Evolutionary conservation across 2,797 vertebrate species (phyloP), one percentile per base, ranked within the genome.

Genomic region (Euthynnus affinis): DNA sequence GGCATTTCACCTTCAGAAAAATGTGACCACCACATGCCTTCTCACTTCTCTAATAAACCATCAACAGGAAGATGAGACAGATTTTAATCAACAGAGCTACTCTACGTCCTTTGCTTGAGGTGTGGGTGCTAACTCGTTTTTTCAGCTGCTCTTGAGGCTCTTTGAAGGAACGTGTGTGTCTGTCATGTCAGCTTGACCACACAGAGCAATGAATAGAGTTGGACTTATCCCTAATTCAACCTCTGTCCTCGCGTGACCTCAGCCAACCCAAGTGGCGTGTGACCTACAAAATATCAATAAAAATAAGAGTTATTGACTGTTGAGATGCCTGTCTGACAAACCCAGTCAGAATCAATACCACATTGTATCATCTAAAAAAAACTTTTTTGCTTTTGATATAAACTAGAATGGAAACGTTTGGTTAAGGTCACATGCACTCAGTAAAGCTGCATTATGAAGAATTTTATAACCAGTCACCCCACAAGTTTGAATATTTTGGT

Each of bases 271-370:
- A 44, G 40, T 12, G 58, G 23, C 23, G 2, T n/a, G 7, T 62
- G 80, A 46, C 58, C 70, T 34, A 18, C 29, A 68, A 74, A 74
- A 59, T n/a, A 66, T 88, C 81, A 65, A 77, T 87, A 34, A 37
- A 68, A 73, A 51, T 20, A 44, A 64, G 22, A 87, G 73, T 32
- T 69, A 78, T 71, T 3, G 78, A 78, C 25, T 10, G 5, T n/a
- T 67, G 15, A 44, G 46, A 52, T 12, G 10, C 78, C 53, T 64
- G 71, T 70, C 76, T 84, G 74, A 10, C 53, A 46, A 14, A 9
- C 13, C 6, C 63, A 64, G 78, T 44, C 66, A 29, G 15, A 82
- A 83, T 90, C 82, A 77, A 89, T 83, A 15, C 8, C 0, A 10
- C n/a, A 62, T 17, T 44, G 49, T 48, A 17, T 40, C 37, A 78